Evolutionary conservation across 1,140 invertebrate genomes (phyloP), one percentile per base, ranked within the genome.

Genomic region (Diploscapter pachys): DNA sequence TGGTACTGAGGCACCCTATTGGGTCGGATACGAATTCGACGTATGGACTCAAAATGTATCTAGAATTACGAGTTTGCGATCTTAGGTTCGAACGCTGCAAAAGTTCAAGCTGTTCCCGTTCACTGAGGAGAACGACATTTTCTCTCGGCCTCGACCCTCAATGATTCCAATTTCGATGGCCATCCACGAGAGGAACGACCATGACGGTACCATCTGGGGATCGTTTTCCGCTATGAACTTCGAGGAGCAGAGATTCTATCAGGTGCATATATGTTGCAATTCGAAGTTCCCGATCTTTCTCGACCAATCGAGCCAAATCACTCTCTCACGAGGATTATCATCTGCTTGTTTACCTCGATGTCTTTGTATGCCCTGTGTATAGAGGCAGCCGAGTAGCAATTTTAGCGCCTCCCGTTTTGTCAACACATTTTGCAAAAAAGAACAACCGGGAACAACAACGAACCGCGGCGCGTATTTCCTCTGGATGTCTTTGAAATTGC

Each of bases 141-240:
- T 84, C 63, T 75, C 78, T 5, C 78, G 75, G 48, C 80, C 83
- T 3, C 74, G 78, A 52, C 80, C 82, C 31, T 79, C 67, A 50
- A 83, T 85, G 77, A 85, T 85, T 66, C 83, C 83, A 5, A 84
- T 84, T 76, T 84, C 82, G 31, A 84, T 84, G 83, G 80, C 84
- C 51, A 85, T 84, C 70, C 83, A 84, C 64, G 83, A 84, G 74
- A 67, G 83, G 51, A 78, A 69, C 49, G 84, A 85, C 63, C 48
- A 72, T 56, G 83, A 85, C 76, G 83, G 81, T 11, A 82, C 79
- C 48, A 80, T 84, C 62, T 84, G 83, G 83, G 83, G 84, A 67
- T 82, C 83, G 4, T 84, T 84, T 72, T 81, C 79, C 65, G 83
- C 84, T 11, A 84, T 84, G 83, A 84, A 85, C 69, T 84, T 84